phyloP scores from a whole-genome alignment of 2,888 invertebrate species.

The Xylota segnis region DNA sequence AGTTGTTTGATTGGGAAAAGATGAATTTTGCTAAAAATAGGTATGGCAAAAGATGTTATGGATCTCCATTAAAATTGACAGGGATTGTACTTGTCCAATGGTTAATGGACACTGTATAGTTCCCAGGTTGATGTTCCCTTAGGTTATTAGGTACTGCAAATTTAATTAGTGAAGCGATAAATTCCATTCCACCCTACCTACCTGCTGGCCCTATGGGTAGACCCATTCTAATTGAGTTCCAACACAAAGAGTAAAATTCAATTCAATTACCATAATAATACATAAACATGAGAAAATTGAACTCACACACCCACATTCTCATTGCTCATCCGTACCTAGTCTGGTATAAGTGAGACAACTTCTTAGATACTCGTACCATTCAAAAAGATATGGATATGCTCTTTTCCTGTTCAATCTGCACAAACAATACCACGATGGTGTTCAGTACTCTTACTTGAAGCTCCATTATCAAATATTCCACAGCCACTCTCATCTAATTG shows the following conservation, averaged over 20 bases:
- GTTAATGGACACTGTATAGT: too few species aligned
- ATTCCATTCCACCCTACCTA: too few species aligned
- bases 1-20: too few species aligned
- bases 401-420: slow-evolving; percentile 22
- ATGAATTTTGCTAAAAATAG: too few species aligned
- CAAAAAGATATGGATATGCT: slow-evolving; percentile 24
- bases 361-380: slow-evolving; percentile 15
- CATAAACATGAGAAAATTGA: slow-evolving; percentile 47
- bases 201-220: not conserved
- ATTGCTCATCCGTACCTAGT: not conserved
- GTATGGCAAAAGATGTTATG: too few species aligned
- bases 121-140: too few species aligned
- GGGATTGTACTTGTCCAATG: too few species aligned
- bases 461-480: slow-evolving; percentile 48
- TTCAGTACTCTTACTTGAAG: too few species aligned
- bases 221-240: slow-evolving; percentile 26
- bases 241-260: slow-evolving; percentile 15
- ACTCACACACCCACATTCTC: slow-evolving; percentile 5
- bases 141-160: too few species aligned
- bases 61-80: too few species aligned
- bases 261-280: slow-evolving; percentile 45
- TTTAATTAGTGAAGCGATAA: too few species aligned
- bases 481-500: slow-evolving; percentile 41
- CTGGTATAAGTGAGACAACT: slow-evolving; percentile 21
- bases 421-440: not conserved